Evolutionary conservation across 2,113 vertebrate genomes (phyloP).

Genomic region (Podarcis muralis): DNA sequence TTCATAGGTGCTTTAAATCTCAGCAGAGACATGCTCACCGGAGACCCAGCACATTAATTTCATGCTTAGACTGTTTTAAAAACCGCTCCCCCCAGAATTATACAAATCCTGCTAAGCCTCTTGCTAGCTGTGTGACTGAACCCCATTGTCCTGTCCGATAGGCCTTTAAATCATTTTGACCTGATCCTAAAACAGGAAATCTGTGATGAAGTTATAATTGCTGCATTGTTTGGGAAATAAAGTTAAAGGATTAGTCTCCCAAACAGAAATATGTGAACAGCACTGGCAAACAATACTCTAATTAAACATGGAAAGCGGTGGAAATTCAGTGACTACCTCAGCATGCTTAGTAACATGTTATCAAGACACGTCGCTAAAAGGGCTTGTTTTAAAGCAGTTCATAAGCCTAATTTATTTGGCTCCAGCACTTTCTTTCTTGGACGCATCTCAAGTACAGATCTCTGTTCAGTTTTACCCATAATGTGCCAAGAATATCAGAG

Average conservation of each 20-base stretch:
- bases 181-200: constrained; percentile 27
- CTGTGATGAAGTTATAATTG: constrained; percentile 24
- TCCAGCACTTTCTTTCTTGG: constrained; percentile 33
- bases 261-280: constrained; percentile 11
- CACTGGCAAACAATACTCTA: constrained; percentile 14
- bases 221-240: constrained; percentile 40
- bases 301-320: constrained; percentile 27
- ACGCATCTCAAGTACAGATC: constrained; percentile 35
- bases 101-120: constrained; percentile 15
- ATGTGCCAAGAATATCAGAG: constrained; percentile 28
- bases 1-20: not conserved
- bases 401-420: constrained; percentile 36
- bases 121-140: constrained; percentile 16
- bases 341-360: constrained; percentile 37
- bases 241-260: constrained; percentile 40
- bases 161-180: constrained; percentile 39
- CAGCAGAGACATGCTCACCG: not conserved
- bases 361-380: constrained; percentile 30
- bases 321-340: constrained; percentile 48
- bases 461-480: constrained; percentile 37
- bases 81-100: constrained; percentile 35
- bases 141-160: constrained; percentile 15
- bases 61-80: constrained; percentile 6
- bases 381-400: constrained; percentile 34
- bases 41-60: not conserved